Evolutionary conservation across 2,113 vertebrate species (phyloP).

Genomic region (Thomomys bottae): DNA sequence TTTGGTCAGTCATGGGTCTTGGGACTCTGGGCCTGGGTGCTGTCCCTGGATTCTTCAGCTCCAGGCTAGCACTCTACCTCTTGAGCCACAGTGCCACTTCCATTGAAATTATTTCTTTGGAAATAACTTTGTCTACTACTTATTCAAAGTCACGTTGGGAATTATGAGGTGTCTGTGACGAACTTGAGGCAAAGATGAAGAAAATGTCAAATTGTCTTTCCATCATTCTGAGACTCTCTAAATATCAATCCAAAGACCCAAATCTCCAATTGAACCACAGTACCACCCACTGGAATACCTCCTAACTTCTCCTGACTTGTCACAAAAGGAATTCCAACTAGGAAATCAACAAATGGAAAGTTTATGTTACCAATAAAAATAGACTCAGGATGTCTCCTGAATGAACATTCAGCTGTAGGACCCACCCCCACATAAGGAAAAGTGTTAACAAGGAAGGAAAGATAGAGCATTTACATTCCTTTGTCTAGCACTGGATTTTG

Average conservation of each 20-base stretch:
- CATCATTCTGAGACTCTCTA: not conserved
- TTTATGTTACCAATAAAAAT: not conserved
- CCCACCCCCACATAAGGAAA: not conserved
- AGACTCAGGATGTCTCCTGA: not conserved
- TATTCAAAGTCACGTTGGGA: not conserved
- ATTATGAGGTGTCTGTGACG: not conserved
- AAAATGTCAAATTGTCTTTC: not conserved
- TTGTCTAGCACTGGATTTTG: slow-evolving; percentile 20
- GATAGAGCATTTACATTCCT: not conserved
- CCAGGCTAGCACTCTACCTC: too few relatives aligned
- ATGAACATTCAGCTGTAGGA: not conserved
- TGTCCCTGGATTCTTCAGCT: too few relatives aligned
- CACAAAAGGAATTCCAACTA: not conserved
- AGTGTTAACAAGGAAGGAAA: not conserved
- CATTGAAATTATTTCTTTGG: not conserved
- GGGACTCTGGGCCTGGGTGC: too few relatives aligned
- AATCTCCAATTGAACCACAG: not conserved
- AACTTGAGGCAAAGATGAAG: not conserved
- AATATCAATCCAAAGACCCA: not conserved
- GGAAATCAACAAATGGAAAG: not conserved
- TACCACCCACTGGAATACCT: not conserved
- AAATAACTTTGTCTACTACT: not conserved
- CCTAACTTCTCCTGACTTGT: not conserved
- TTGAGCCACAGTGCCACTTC: too few relatives aligned
- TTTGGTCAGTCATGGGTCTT: too few relatives aligned